Conservation (phyloP, 2,888 invertebrate species). For the Epinotia demarniana region DNA sequence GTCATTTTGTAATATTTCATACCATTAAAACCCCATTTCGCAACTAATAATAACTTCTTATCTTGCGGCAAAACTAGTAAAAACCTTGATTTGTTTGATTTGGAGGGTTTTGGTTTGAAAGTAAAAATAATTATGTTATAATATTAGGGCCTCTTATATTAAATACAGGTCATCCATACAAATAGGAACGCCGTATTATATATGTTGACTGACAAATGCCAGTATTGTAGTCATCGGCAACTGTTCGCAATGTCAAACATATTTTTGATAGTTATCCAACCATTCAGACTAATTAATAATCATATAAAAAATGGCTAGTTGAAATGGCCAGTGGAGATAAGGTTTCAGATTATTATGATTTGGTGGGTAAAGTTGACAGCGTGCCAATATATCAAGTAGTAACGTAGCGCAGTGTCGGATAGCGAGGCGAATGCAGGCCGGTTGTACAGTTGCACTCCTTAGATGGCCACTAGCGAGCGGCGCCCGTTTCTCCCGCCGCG, state of each 20-base stretch:
- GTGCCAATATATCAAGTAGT: slow-evolving; percentile 47
- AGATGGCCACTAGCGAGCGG: slow-evolving; percentile 70
- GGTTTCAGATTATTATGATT: slow-evolving; percentile 40
- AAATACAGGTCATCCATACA: neutral
- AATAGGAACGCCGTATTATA: neutral
- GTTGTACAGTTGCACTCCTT: slow-evolving; percentile 81
- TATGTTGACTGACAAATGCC: neutral
- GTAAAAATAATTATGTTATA: neutral
- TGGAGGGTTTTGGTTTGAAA: neutral
- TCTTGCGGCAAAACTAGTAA: neutral
- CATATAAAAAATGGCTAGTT: slow-evolving; percentile 6
- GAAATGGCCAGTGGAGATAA: slow-evolving; percentile 25
- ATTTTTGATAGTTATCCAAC: slow-evolving; percentile 11
- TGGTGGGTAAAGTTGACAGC: slow-evolving; percentile 46
- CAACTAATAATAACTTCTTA: neutral
- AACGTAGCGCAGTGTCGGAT: slow-evolving; percentile 43
- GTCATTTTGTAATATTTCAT: too few species aligned
- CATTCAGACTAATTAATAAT: slow-evolving; percentile 6
- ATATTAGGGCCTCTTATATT: neutral
- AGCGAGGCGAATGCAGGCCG: slow-evolving; percentile 61
- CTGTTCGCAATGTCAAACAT: slow-evolving; percentile 24
- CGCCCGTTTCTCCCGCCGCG: slow-evolving; percentile 68
- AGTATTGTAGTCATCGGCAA: slow-evolving; percentile 3
- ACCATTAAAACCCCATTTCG: neutral
- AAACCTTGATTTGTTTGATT: neutral